Evolutionary conservation across 1,140 invertebrate species (phyloP).

Genomic region (Drosophila jambulina): DNA sequence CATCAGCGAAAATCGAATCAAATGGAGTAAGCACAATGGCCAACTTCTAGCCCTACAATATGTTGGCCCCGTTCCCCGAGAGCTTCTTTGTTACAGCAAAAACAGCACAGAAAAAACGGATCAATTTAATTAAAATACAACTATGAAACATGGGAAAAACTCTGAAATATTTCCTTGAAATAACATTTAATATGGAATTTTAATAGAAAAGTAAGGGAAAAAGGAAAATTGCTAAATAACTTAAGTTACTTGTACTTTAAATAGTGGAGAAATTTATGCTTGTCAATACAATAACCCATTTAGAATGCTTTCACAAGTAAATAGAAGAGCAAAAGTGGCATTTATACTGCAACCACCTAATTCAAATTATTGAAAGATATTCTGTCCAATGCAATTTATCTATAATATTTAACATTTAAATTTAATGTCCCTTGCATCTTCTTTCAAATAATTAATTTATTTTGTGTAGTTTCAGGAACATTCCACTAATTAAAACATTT

Average conservation of each 20-base stretch:
- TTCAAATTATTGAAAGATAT: neutral
- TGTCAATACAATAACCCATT: neutral
- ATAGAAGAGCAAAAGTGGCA: neutral
- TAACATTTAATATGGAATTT: neutral
- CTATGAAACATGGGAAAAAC: neutral
- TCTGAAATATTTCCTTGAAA: neutral
- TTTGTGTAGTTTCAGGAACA: neutral
- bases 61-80: slow-evolving; percentile 13
- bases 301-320: neutral
- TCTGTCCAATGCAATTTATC: neutral
- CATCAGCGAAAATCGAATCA: slow-evolving; percentile 34
- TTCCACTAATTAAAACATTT: slow-evolving; percentile 4
- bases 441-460: neutral
- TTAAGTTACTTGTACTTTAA: neutral
- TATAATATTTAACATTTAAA: neutral
- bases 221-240: neutral
- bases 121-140: slow-evolving; percentile 29
- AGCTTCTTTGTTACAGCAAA: slow-evolving; percentile 1
- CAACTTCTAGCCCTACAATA: slow-evolving; percentile 27
- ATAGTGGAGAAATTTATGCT: neutral
- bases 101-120: slow-evolving; percentile 12
- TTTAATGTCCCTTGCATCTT: neutral
- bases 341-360: neutral
- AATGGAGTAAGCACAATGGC: slow-evolving; percentile 23
- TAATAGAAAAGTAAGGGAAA: neutral